Evolutionary conservation across 1,140 invertebrate genomes (phyloP).

Genomic region (Onthophagus taurus): DNA sequence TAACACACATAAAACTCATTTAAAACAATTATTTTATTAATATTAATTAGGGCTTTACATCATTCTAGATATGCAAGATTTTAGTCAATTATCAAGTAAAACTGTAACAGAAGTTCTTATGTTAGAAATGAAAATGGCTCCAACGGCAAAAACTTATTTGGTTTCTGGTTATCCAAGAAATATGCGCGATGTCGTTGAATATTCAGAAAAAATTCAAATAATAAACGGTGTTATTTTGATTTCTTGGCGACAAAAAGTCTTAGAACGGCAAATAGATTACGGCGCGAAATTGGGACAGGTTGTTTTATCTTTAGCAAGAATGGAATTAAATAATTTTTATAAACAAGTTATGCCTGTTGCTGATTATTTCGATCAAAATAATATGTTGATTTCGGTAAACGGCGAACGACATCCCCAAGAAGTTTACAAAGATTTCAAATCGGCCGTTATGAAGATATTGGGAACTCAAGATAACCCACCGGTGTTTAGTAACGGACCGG

Average conservation of each 20-base stretch:
- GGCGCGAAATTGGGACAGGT: conserved; percentile 80
- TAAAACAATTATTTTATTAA: conserved; percentile 2
- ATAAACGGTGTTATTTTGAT: conserved; percentile 76
- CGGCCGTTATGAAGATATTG: conserved; percentile 60
- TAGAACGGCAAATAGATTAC: conserved; percentile 82
- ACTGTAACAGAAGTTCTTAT: conserved; percentile 81
- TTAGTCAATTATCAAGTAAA: conserved; percentile 70
- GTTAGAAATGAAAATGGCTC: conserved; percentile 89
- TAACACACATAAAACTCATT: not conserved
- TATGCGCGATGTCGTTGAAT: conserved; percentile 83
- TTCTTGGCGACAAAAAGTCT: conserved; percentile 72
- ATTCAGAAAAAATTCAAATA: conserved; percentile 84
- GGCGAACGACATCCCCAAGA: conserved; percentile 73
- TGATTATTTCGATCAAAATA: conserved; percentile 80
- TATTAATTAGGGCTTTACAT: too few relatives aligned
- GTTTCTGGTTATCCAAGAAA: conserved; percentile 92
- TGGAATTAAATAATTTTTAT: conserved; percentile 83
- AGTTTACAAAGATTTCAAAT: conserved; percentile 70
- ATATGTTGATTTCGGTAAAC: conserved; percentile 73
- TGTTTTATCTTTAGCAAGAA: conserved; percentile 70
- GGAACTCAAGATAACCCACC: conserved; percentile 53
- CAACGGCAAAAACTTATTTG: conserved; percentile 82
- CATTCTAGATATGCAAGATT: conserved; percentile 69
- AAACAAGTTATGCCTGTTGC: conserved; percentile 81
- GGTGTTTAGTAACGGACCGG: conserved; percentile 46